Base-by-base conservation (phyloP, 2,113 vertebrate species). In the Perca fluviatilis region DNA sequence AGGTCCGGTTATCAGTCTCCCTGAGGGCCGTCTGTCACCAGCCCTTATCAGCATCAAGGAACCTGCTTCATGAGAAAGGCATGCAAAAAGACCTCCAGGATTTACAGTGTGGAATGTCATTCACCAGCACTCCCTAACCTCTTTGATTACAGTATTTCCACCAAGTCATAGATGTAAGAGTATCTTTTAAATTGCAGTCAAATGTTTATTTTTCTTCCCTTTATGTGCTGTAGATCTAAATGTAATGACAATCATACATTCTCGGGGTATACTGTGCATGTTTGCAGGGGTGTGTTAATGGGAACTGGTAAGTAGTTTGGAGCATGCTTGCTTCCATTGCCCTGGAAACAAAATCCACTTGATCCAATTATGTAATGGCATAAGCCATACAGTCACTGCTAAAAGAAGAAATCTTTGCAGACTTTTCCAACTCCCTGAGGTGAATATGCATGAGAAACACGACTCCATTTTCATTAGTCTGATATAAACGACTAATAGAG, bases 281-380 rank as follows among this genome's bases (percentile, higher is more conserved):
- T 69, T 60, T 68, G 51, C 19, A 46, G 56, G 23, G 49, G 47
- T 64, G 61, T 58, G 61, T 74, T 75, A 63, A 67, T 53, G 40
- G 58, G 11, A 78, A 57, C 61, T 67, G 49, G 57, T 68, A 79
- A 47, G 57, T 68, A 72, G 86, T 85, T 77, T 82, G 74, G 68
- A 80, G 65, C 13, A 61, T 60, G 76, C 60, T 70, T 83, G 70
- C 73, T 43, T 56, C 47, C 71, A 78, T 79, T 57, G 65, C 82
- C 68, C 19, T 85, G 79, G 77, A 78, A 88, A 90, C 85, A 71
- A 89, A 87, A 86, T 77, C 82, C 56, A 67, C 78, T 88, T 75
- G 57, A 91, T 80, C 83, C 85, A 87, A 23, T 88, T 83, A 89
- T 83, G 84, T 83, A 82, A 93, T 79, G 67, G 57, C 60, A 77